Evolutionary conservation across 1,140 invertebrate species (phyloP).

Genomic region (Pissodes strobi): DNA sequence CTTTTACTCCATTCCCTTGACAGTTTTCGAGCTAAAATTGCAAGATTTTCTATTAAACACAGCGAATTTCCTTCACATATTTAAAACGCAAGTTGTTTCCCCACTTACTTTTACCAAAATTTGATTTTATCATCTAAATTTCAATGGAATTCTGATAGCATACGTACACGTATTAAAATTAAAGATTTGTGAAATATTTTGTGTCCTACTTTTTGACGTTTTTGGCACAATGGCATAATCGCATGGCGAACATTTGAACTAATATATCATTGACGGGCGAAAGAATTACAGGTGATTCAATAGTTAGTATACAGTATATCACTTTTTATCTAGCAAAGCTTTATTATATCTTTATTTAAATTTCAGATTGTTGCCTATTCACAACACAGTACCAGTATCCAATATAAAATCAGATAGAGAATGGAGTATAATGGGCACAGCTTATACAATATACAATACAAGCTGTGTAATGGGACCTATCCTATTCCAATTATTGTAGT

Average conservation of each 20-base stretch:
- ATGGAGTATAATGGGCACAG: too few relatives aligned
- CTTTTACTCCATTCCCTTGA: slow-evolving; percentile 32
- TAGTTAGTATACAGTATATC: too few relatives aligned
- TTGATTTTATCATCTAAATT: slow-evolving; percentile 20
- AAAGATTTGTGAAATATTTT: slow-evolving; percentile 40
- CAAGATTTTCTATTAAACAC: slow-evolving; percentile 15
- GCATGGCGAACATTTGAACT: slow-evolving; percentile 13
- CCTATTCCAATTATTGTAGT: too few relatives aligned
- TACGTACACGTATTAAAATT: slow-evolving; percentile 53
- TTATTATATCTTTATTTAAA: too few relatives aligned
- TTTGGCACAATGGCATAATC: slow-evolving; percentile 24
- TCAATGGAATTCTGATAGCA: slow-evolving; percentile 31
- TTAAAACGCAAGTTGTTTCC: background rate
- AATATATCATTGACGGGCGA: background rate
- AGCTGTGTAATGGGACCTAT: too few relatives aligned
- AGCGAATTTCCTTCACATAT: background rate
- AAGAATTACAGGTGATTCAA: too few relatives aligned
- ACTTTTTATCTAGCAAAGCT: too few relatives aligned
- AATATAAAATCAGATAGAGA: too few relatives aligned
- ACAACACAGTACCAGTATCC: too few relatives aligned
- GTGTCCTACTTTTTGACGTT: slow-evolving; percentile 52
- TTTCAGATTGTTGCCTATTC: too few relatives aligned
- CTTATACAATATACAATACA: too few relatives aligned
- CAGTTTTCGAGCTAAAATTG: slow-evolving; percentile 20
- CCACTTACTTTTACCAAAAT: slow-evolving; percentile 12